Evolutionary conservation across 2,797 vertebrate genomes (phyloP).

Genomic region (Pangasius mekongensis): DNA sequence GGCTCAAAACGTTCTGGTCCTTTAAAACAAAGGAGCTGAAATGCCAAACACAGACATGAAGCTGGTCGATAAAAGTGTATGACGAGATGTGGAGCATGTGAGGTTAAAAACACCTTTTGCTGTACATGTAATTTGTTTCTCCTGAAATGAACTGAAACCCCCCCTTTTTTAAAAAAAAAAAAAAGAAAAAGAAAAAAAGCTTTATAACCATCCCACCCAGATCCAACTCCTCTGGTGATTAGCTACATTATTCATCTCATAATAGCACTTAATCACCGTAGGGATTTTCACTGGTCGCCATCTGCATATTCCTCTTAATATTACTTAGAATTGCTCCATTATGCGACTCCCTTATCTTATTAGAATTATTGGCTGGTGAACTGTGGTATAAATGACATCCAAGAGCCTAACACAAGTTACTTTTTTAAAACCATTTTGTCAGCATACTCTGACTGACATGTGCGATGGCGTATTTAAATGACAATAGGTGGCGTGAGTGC

Average conservation of each 20-base stretch:
- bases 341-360: slow-evolving; percentile 71
- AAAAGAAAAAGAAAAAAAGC: neutral
- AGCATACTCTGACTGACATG: slow-evolving; percentile 71
- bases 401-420: slow-evolving; percentile 64
- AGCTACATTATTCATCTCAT: slow-evolving; percentile 63
- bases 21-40: slow-evolving; percentile 68
- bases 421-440: slow-evolving; percentile 60
- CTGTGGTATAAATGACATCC: slow-evolving; percentile 63
- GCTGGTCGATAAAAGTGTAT: slow-evolving; percentile 14
- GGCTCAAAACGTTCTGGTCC: slow-evolving; percentile 75
- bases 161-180: neutral
- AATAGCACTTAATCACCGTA: slow-evolving; percentile 59
- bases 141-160: neutral
- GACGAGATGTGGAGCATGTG: slow-evolving; percentile 6
- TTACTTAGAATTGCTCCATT: slow-evolving; percentile 64
- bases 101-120: neutral
- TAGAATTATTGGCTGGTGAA: slow-evolving; percentile 70
- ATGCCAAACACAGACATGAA: slow-evolving; percentile 66
- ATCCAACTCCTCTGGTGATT: slow-evolving; percentile 57
- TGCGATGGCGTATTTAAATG: slow-evolving; percentile 71
- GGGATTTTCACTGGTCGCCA: slow-evolving; percentile 50
- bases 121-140: slow-evolving; percentile 3
- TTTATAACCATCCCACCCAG: slow-evolving; percentile 54
- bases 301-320: slow-evolving; percentile 67
- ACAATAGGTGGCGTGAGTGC: slow-evolving; percentile 70